phyloP scores from a whole-genome alignment of 2,888 invertebrate species.

The Ectemnius lituratus region DNA sequence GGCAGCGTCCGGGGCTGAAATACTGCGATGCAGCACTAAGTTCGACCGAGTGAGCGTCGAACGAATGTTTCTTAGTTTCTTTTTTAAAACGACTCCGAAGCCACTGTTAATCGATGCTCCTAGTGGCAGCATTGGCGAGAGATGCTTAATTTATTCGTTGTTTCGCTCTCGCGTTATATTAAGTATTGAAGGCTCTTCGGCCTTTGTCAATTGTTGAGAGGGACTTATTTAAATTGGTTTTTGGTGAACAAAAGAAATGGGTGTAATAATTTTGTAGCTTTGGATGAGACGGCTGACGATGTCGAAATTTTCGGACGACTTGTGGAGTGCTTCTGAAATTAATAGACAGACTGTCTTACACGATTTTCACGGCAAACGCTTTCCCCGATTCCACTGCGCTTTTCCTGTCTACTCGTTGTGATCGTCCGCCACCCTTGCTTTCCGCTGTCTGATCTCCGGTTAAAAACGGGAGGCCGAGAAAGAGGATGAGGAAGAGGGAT shows the following conservation, averaged over 20 bases:
- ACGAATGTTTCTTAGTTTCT: not conserved
- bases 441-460: constrained; percentile 53
- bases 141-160: constrained; percentile 25
- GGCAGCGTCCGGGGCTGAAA: constrained; percentile 5
- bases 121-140: not conserved
- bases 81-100: not conserved
- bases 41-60: not conserved
- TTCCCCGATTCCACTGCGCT: constrained; percentile 11
- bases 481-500: constrained; percentile 11
- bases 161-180: not conserved
- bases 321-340: no score
- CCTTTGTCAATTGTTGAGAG: not conserved
- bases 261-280: not conserved
- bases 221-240: not conserved
- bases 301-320: no score
- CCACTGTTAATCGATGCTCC: constrained; percentile 9
- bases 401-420: constrained; percentile 34
- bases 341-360: no score
- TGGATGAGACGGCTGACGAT: no score
- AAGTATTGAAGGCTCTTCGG: no score
- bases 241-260: not conserved
- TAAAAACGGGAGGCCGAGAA: constrained; percentile 38
- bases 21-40: not conserved
- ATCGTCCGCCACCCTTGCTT: constrained; percentile 45
- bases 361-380: constrained; percentile 13